A percentile compares a stretch with the other conserved stretches of the same genome.
phyloP scores from a whole-genome alignment of 1,140 invertebrate genomes.

The Polyergus mexicanus region DNA sequence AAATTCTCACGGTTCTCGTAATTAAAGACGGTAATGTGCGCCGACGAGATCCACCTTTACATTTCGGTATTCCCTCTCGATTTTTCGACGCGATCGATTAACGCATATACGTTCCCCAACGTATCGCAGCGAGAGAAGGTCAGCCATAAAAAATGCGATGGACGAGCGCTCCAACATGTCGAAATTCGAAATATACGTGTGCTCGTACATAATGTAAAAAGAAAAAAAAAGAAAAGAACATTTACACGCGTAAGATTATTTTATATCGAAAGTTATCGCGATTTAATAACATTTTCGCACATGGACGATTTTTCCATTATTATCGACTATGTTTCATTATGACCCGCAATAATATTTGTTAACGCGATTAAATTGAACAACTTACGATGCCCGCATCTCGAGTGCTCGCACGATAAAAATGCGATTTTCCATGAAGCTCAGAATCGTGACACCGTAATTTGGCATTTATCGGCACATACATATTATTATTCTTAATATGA shows the following conservation, averaged over 20 bases:
- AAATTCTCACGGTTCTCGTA: slow-evolving; percentile 75
- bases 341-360: neutral
- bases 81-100: slow-evolving; percentile 69
- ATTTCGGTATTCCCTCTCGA: slow-evolving; percentile 59
- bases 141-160: neutral
- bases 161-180: neutral
- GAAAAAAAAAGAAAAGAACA: neutral
- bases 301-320: neutral
- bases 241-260: neutral
- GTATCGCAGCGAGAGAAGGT: slow-evolving; percentile 48
- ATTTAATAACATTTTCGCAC: neutral
- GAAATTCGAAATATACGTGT: neutral
- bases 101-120: slow-evolving; percentile 35
- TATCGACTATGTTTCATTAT: neutral
- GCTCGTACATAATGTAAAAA: neutral
- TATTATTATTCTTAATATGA: slow-evolving; percentile 85
- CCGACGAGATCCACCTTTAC: slow-evolving; percentile 66
- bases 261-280: too few species aligned
- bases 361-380: neutral
- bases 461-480: slow-evolving; percentile 79
- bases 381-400: neutral
- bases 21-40: slow-evolving; percentile 69
- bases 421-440: slow-evolving; percentile 36
- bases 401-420: neutral
- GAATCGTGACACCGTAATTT: slow-evolving; percentile 78